Conservation (phyloP, 2,113 vertebrate genomes). For the Chunga burmeisteri region DNA sequence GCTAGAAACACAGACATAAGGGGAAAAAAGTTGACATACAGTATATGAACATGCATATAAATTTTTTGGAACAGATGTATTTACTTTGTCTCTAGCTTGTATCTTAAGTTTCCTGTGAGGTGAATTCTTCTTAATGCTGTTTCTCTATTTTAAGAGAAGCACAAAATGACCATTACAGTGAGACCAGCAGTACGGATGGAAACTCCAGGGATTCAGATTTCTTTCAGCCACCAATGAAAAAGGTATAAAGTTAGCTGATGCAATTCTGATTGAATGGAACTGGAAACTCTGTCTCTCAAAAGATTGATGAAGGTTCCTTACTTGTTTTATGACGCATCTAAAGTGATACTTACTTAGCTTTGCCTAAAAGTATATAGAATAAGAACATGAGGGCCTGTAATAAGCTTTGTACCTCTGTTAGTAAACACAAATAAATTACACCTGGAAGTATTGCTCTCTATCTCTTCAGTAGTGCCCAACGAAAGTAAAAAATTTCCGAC, state of each 20-base stretch:
- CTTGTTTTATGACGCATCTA: background rate
- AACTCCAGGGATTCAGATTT: constrained; percentile 93
- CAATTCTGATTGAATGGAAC: background rate
- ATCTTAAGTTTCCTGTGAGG: constrained; percentile 47
- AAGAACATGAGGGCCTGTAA: background rate
- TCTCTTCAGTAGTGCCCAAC: background rate
- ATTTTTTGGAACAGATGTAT: constrained; percentile 26
- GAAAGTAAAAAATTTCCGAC: background rate
- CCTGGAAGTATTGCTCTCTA: background rate
- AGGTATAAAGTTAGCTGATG: constrained; percentile 75
- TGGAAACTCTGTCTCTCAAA: background rate
- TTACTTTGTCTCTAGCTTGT: constrained; percentile 51
- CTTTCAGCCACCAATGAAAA: constrained; percentile 93
- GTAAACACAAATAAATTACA: background rate
- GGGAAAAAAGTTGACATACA: background rate
- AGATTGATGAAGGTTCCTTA: background rate
- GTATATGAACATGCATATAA: background rate
- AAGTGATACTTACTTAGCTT: background rate
- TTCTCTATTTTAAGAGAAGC: constrained; percentile 83
- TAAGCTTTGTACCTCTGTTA: background rate
- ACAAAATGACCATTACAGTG: constrained; percentile 86
- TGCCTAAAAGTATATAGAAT: background rate
- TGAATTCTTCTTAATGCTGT: constrained; percentile 56
- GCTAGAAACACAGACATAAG: background rate
- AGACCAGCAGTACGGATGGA: constrained; percentile 90